phyloP scores from a whole-genome alignment of 2,113 vertebrate species.

The Anarrhichthys ocellatus region DNA sequence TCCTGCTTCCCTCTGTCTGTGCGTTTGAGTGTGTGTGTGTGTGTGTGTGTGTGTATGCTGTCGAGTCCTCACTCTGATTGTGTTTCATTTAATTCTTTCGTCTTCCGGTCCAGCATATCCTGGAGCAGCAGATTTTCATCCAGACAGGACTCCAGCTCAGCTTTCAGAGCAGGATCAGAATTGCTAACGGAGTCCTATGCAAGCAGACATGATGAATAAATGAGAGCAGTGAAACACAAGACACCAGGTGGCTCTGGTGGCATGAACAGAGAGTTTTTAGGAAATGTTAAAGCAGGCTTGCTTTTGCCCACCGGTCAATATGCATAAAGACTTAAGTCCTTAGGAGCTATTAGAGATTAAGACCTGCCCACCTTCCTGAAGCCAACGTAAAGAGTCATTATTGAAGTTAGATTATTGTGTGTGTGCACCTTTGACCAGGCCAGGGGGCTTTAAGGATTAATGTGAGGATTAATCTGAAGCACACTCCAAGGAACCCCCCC shows the following conservation, averaged over 20 bases:
- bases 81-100: constrained; percentile 85
- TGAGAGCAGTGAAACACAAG: constrained; percentile 62
- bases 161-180: constrained; percentile 78
- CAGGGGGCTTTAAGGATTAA: constrained; percentile 71
- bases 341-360: constrained; percentile 72
- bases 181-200: constrained; percentile 74
- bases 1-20: constrained; percentile 11
- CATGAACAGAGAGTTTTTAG: constrained; percentile 55
- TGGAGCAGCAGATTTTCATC: constrained; percentile 87
- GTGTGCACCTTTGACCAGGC: constrained; percentile 54
- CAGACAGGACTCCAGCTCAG: constrained; percentile 84
- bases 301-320: constrained; percentile 58
- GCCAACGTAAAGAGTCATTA: constrained; percentile 64
- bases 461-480: constrained; percentile 72
- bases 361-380: constrained; percentile 64
- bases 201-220: constrained; percentile 70
- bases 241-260: constrained; percentile 39
- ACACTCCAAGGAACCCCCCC: constrained; percentile 43
- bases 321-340: constrained; percentile 67
- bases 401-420: constrained; percentile 56
- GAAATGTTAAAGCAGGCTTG: constrained; percentile 44
- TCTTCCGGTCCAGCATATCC: constrained; percentile 84
- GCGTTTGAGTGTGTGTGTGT: constrained; percentile 24
- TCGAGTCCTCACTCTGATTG: constrained; percentile 86
- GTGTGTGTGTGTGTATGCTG: constrained; percentile 5